phyloP scores from a whole-genome alignment of 2,797 vertebrate genomes.

The Lacerta agilis region DNA sequence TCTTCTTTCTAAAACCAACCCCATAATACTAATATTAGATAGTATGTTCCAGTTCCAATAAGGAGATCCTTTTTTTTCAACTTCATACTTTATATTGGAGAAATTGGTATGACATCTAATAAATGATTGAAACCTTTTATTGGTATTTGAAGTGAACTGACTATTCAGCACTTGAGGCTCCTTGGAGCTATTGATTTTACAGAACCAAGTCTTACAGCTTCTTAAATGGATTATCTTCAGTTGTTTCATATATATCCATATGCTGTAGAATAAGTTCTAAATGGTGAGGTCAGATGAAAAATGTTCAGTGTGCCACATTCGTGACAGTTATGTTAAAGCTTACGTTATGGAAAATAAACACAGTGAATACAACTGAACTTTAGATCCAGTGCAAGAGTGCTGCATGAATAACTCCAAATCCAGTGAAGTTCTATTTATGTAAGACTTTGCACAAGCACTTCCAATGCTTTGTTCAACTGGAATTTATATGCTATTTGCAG shows the following conservation, averaged over 20 bases:
- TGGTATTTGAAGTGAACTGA: neutral
- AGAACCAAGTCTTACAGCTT: neutral
- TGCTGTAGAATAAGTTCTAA: neutral
- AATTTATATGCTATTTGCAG: neutral
- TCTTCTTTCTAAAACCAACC: conserved; percentile 86
- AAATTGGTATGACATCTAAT: neutral
- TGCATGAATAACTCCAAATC: neutral
- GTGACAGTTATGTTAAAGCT: neutral
- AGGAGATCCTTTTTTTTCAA: neutral
- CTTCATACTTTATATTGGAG: neutral
- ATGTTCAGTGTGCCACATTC: neutral
- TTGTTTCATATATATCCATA: neutral
- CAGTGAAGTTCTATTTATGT: neutral
- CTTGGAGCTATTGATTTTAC: neutral
- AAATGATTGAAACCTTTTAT: accelerated
- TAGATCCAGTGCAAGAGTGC: neutral
- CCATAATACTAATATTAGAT: neutral
- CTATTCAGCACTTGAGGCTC: neutral
- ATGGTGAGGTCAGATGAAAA: too few relatives aligned
- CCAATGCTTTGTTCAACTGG: neutral
- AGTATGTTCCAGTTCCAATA: neutral
- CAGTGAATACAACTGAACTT: neutral
- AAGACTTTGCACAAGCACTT: neutral
- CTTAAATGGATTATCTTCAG: neutral
- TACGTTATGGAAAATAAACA: neutral